Evolutionary conservation across 2,797 vertebrate genomes (phyloP).

Genomic region (Morus bassanus): DNA sequence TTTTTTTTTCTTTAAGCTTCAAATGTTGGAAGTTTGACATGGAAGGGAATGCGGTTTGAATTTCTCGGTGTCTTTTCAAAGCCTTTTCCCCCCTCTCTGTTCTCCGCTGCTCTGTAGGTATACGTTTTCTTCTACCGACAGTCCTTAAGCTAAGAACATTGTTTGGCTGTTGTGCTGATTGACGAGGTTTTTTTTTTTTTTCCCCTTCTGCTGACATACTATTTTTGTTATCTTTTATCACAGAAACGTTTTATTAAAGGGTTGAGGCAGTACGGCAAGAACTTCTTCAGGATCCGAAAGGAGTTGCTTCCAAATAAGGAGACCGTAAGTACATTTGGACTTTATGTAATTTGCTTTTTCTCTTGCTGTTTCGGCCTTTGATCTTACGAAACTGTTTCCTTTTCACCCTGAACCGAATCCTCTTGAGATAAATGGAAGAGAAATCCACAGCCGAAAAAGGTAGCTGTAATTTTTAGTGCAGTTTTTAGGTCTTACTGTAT

Average conservation of each 20-base stretch:
- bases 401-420: background rate
- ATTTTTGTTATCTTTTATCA: slow-evolving; percentile 52
- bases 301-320: slow-evolving; percentile 99
- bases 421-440: background rate
- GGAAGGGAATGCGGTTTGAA: background rate
- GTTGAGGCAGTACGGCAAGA: slow-evolving; percentile 97
- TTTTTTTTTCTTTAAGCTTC: background rate
- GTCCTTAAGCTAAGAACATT: background rate
- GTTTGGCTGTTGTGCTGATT: slow-evolving; percentile 10
- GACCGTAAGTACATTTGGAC: slow-evolving; percentile 83
- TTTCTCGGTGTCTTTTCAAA: background rate
- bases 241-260: slow-evolving; percentile 99
- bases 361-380: slow-evolving; percentile 23
- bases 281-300: slow-evolving; percentile 99
- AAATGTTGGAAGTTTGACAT: background rate
- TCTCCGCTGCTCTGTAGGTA: background rate
- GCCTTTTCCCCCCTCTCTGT: background rate
- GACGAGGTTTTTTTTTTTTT: background rate
- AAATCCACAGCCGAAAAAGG: background rate
- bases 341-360: slow-evolving; percentile 66
- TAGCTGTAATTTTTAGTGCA: background rate
- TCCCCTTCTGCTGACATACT: slow-evolving; percentile 40
- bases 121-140: background rate
- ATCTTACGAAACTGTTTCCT: slow-evolving; percentile 58
- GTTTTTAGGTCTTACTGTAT: background rate